Base-by-base conservation (phyloP, 2,113 vertebrate species). In the Pao palembangensis region DNA sequence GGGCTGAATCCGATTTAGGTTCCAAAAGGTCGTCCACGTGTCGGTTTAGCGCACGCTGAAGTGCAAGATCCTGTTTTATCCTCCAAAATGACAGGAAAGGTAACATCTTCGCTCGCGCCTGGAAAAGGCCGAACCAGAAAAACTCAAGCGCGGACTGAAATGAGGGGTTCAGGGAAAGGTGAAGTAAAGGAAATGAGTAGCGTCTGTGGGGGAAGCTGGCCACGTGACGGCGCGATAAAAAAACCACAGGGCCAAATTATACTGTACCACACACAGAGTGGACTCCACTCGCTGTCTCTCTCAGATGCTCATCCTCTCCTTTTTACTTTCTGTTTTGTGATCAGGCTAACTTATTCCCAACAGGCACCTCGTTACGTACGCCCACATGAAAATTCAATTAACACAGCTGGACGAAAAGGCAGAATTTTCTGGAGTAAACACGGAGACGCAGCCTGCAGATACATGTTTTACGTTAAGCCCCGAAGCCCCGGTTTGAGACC, bases 151-250 rank as follows among this genome's bases (percentile, higher is more conserved):
- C 48, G 49, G 64, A 68, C 60, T n/a, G 51, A 66, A 55, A 51
- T 69, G 56, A 46, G 68, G 57, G 76, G 88, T 89, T 90, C 89
- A 89, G 84, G 82, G 83, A 85, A 85, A 90, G 88, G 87, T 90
- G 88, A 89, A 87, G 72, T 76, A 44, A 85, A 88, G 88, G 87
- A 90, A 90, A 88, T 90, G 73, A 87, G 86, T 75, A 74, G 81
- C 64, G 78, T 85, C 81, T 86, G 81, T 79, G 71, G 71, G 47
- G 82, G 83, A 90, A 87, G 81, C 78, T 82, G 54, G 64, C 68
- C 76, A 80, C 81, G 80, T 84, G 84, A 88, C 81, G 72, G 64
- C 7, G 71, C 38, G 53, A 80, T 78, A 11, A 38, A 28, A 38
- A 38, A 80, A 85, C 79, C 81, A 82, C 84, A 76, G 76, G 62